Evolutionary conservation across 2,888 invertebrate genomes (phyloP).

Genomic region (Aromia moschata): DNA sequence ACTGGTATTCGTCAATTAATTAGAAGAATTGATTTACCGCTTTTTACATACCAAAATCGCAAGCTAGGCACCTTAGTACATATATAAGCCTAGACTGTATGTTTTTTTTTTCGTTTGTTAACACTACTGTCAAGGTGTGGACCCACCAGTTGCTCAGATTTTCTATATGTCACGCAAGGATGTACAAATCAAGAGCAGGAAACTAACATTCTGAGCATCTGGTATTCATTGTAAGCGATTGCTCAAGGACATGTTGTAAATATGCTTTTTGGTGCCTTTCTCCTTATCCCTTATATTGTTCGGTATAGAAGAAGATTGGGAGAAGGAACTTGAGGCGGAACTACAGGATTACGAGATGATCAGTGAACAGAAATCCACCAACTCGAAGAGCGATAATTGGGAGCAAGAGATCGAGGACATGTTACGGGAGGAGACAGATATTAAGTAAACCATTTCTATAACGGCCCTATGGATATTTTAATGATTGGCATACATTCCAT

Average conservation of each 20-base stretch:
- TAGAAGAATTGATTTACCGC: not conserved
- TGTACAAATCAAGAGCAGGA: slow-evolving; percentile 49
- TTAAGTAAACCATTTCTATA: slow-evolving; percentile 52
- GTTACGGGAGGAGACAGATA: slow-evolving; percentile 59
- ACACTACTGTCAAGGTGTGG: slow-evolving; percentile 46
- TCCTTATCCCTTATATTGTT: slow-evolving; percentile 49
- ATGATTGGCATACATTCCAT: slow-evolving; percentile 34
- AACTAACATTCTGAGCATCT: slow-evolving; percentile 56
- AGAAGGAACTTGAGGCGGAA: slow-evolving; percentile 94
- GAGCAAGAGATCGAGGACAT: slow-evolving; percentile 62
- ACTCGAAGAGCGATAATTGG: slow-evolving; percentile 60
- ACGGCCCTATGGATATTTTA: slow-evolving; percentile 21
- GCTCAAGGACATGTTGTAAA: slow-evolving; percentile 41
- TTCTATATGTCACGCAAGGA: slow-evolving; percentile 22
- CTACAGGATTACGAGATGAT: slow-evolving; percentile 95
- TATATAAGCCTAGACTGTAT: slow-evolving; percentile 2
- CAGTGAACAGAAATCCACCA: slow-evolving; percentile 66
- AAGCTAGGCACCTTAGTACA: not conserved
- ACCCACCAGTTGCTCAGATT: slow-evolving; percentile 53
- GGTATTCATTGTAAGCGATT: slow-evolving; percentile 42
- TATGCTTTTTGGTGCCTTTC: slow-evolving; percentile 51
- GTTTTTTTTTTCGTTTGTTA: slow-evolving; percentile 33
- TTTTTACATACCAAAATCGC: not conserved
- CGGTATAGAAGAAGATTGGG: slow-evolving; percentile 84
- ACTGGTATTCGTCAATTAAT: too few species aligned